These are phyloP conservation scores for Sinelater perroti DNA, from an alignment of 2,888 invertebrate species.

Conservation along the genomic window DNA sequence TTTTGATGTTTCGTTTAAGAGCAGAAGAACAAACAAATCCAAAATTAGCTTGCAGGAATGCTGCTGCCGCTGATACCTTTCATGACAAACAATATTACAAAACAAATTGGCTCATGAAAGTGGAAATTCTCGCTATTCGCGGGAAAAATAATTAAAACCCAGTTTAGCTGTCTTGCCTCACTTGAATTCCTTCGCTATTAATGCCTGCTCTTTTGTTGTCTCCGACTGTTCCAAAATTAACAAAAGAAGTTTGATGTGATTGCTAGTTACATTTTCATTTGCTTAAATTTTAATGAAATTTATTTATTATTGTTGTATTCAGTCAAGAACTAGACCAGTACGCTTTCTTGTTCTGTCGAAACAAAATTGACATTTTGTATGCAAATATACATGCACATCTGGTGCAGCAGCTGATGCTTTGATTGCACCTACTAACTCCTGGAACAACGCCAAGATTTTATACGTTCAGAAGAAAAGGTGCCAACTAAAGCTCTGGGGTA, in stretches of 20 bases:
- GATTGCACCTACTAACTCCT: slow-evolving; percentile 1
- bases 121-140: slow-evolving; percentile 10
- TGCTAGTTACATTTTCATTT: too few relatives aligned
- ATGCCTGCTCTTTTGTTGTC: slow-evolving; percentile 6
- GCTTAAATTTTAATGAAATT: too few relatives aligned
- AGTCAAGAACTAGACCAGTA: too few relatives aligned
- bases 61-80: background rate
- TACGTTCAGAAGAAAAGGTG: background rate
- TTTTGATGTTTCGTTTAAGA: background rate
- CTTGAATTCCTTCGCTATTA: slow-evolving; percentile 3
- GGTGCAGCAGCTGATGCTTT: background rate
- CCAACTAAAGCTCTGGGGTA: background rate
- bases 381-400: background rate
- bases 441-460: slow-evolving; percentile 2
- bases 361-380: background rate
- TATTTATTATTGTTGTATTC: background rate
- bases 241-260: too few relatives aligned
- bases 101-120: slow-evolving; percentile 14
- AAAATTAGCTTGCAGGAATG: background rate
- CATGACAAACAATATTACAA: background rate
- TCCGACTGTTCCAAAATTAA: slow-evolving; percentile 4
- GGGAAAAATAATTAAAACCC: slow-evolving; percentile 7
- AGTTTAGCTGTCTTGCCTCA: slow-evolving; percentile 8
- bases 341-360: too few relatives aligned
- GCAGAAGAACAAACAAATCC: slow-evolving; percentile 1